phyloP scores from a whole-genome alignment of 2,113 vertebrate genomes.

The Maccullochella peelii region DNA sequence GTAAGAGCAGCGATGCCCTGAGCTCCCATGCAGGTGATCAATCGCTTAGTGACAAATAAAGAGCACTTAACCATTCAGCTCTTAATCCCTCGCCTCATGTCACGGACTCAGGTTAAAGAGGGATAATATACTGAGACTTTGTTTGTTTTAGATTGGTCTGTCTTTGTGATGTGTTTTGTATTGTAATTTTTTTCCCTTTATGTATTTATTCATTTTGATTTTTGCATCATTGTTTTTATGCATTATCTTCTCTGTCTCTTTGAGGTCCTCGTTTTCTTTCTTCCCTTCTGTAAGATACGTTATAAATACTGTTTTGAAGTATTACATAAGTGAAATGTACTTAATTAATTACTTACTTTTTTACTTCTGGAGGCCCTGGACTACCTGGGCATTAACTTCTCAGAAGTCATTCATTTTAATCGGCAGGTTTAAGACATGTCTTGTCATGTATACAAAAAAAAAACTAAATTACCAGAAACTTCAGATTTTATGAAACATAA shows the following conservation, averaged over 20 bases:
- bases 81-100: constrained; percentile 41
- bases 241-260: not conserved
- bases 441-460: not conserved
- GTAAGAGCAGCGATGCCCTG: constrained; percentile 2
- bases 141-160: no score
- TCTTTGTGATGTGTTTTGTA: no score
- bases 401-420: not conserved
- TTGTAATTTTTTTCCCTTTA: no score
- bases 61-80: constrained; percentile 48
- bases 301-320: not conserved
- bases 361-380: not conserved
- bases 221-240: not conserved
- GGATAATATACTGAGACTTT: not conserved
- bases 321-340: not conserved
- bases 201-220: no score
- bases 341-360: not conserved
- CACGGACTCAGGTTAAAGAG: not conserved
- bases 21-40: constrained; percentile 34
- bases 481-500: not conserved
- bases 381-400: not conserved
- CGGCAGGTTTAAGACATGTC: not conserved
- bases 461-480: not conserved
- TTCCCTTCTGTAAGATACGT: not conserved
- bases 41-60: constrained; percentile 48
- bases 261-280: not conserved